Conservation (phyloP, 2,113 vertebrate species). For the Trogon melanurus region DNA sequence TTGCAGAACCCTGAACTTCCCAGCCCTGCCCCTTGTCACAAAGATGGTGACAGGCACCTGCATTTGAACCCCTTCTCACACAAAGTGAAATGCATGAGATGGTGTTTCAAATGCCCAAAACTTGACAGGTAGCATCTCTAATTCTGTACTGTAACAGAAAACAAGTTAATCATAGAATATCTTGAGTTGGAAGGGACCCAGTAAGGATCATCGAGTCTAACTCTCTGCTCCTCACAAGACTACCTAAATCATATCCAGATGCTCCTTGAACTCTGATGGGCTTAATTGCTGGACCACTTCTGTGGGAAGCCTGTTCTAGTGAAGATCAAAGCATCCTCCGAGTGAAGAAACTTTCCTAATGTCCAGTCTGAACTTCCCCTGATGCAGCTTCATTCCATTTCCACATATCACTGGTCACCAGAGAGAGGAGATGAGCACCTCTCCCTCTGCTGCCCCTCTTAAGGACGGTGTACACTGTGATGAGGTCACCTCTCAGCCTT, state of each 20-base stretch:
- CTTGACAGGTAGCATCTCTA: neutral
- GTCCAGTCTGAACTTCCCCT: neutral
- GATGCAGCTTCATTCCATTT: neutral
- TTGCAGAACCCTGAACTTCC: neutral
- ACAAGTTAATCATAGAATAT: neutral
- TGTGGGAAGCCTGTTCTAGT: neutral
- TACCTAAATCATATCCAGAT: rapidly evolving
- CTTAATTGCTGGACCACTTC: neutral
- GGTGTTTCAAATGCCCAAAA: neutral
- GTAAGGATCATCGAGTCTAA: neutral
- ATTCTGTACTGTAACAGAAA: neutral
- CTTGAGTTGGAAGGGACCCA: neutral
- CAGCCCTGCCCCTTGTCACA: neutral
- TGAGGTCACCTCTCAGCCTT: neutral
- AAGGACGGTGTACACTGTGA: neutral
- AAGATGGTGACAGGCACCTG: neutral
- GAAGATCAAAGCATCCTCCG: rapidly evolving
- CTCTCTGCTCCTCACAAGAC: neutral
- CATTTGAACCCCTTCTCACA: neutral
- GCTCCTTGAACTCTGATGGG: neutral
- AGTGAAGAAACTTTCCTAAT: neutral
- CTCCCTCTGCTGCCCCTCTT: no score
- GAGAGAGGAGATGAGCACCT: neutral
- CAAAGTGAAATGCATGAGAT: neutral
- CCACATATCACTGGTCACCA: neutral